These are phyloP conservation scores for Urechis unicinctus DNA, from an alignment of 2,888 invertebrate genomes.

Conservation along the genomic window DNA sequence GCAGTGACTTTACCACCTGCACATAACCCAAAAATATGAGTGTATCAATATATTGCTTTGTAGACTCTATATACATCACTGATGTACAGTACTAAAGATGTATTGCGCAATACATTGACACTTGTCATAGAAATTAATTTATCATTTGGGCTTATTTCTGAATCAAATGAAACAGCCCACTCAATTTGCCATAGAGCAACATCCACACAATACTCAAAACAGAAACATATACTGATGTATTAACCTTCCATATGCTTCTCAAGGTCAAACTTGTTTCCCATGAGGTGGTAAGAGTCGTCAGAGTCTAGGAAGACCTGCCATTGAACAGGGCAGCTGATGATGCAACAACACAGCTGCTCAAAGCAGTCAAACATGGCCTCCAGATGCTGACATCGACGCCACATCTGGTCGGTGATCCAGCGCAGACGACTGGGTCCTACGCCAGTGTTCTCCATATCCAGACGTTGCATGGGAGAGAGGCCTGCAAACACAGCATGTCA, in stretches of 20 bases:
- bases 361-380: constrained; percentile 34
- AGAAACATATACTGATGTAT: too few species aligned
- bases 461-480: constrained; percentile 34
- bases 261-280: constrained; percentile 20
- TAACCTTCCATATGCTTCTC: too few species aligned
- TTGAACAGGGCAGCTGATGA: constrained; percentile 32
- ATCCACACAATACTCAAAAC: too few species aligned
- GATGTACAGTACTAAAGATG: too few species aligned
- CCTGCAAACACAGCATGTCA: too few species aligned
- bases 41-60: too few species aligned
- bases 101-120: background rate
- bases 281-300: constrained; percentile 32
- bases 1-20: background rate
- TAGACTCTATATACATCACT: too few species aligned
- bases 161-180: too few species aligned
- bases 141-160: too few species aligned
- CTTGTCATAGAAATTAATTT: too few species aligned
- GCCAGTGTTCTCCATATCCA: constrained; percentile 29
- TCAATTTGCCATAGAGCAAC: too few species aligned
- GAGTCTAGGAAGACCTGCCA: constrained; percentile 32
- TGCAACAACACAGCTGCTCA: constrained; percentile 32
- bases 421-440: constrained; percentile 19
- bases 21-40: too few species aligned
- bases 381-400: constrained; percentile 42
- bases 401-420: constrained; percentile 37